A percentile compares a stretch with the other conserved stretches of the same genome.
Conservation (phyloP, 2,113 vertebrate species). For the Onychostoma macrolepis region DNA sequence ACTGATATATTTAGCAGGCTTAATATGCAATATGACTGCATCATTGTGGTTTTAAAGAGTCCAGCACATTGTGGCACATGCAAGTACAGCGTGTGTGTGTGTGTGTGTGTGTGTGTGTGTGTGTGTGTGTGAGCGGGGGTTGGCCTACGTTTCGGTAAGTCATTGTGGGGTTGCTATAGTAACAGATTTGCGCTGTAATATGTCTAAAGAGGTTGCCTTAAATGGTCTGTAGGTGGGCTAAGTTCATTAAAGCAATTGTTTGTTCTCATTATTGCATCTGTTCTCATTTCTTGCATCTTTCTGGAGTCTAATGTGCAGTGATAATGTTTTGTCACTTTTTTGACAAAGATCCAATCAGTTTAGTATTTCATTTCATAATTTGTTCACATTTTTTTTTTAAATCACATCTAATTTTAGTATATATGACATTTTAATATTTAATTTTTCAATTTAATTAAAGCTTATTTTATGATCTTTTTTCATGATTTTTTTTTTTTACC, state of each 20-base stretch:
- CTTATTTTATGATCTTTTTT: too few species aligned
- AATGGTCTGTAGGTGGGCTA: slow-evolving; percentile 10
- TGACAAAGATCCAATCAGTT: background rate
- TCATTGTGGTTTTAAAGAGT: slow-evolving; percentile 7
- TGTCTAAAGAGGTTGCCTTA: background rate
- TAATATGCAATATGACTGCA: background rate
- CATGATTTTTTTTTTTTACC: too few species aligned
- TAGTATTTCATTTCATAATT: too few species aligned
- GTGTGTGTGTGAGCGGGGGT: slow-evolving; percentile 8
- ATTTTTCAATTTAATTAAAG: too few species aligned
- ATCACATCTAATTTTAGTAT: too few species aligned
- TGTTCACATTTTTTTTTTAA: too few species aligned
- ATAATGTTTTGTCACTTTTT: background rate
- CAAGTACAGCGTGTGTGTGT: background rate
- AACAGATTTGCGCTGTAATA: slow-evolving; percentile 30
- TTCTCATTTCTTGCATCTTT: background rate
- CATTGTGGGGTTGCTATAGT: slow-evolving; percentile 38
- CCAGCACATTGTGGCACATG: background rate
- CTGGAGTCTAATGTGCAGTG: background rate
- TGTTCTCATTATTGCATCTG: slow-evolving; percentile 5
- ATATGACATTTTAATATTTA: too few species aligned
- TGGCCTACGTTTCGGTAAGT: slow-evolving; percentile 5
- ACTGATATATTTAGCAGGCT: background rate
- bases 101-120: background rate
- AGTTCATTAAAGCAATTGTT: slow-evolving; percentile 17